Percentiles rank a stretch among this genome's conserved stretches.
These are phyloP conservation scores for Trichosurus vulpecula DNA, from an alignment of 2,797 vertebrate genomes.

Conservation along the genomic window DNA sequence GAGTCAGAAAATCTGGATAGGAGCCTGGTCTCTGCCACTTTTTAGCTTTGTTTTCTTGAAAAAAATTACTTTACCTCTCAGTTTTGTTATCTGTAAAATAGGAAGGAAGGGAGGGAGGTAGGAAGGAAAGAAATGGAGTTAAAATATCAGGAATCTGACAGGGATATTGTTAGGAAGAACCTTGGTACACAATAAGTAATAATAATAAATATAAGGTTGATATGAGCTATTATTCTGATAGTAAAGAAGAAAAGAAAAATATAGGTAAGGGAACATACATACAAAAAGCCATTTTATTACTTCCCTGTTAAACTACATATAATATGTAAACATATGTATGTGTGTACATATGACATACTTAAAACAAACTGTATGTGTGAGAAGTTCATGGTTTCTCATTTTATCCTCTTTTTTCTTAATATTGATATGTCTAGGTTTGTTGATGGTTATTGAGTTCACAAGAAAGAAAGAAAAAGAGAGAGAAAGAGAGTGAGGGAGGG, in stretches of 20 bases:
- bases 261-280: background rate
- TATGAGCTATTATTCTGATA: background rate
- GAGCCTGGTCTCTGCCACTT: background rate
- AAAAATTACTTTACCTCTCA: background rate
- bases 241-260: background rate
- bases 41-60: background rate
- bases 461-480: background rate
- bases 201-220: background rate
- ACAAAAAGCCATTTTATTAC: background rate
- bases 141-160: background rate
- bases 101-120: background rate
- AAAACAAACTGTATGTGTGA: background rate
- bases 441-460: background rate
- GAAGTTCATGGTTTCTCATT: background rate
- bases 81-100: background rate
- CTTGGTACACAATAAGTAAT: background rate
- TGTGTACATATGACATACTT: background rate
- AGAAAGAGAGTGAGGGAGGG: too few relatives aligned
- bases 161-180: background rate
- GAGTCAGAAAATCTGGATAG: background rate
- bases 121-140: background rate
- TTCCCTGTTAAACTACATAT: background rate
- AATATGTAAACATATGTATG: background rate
- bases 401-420: background rate
- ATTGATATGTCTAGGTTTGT: background rate